phyloP scores from a whole-genome alignment of 2,113 vertebrate species.

The Mastomys natalensis region DNA sequence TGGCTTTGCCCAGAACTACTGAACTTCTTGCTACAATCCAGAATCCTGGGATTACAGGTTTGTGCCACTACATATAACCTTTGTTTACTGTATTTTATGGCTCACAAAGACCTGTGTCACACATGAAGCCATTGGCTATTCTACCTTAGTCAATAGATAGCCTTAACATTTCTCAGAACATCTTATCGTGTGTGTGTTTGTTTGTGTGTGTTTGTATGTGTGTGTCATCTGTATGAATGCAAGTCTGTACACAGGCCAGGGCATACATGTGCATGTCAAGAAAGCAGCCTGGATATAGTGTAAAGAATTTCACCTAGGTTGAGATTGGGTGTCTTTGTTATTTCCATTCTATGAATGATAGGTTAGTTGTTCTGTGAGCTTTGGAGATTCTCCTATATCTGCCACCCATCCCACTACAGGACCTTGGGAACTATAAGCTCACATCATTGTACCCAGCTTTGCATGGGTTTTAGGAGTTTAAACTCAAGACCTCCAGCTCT shows the following conservation, averaged over 20 bases:
- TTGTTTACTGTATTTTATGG: neutral
- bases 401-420: neutral
- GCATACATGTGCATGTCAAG: neutral
- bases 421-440: neutral
- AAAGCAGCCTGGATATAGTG: neutral
- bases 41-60: neutral
- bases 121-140: neutral
- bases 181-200: neutral
- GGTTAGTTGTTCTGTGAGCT: neutral
- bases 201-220: neutral
- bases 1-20: neutral
- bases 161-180: neutral
- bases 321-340: neutral
- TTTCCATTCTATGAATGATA: neutral
- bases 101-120: neutral
- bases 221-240: neutral
- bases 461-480: neutral
- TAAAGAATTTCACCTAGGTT: neutral
- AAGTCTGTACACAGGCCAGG: neutral
- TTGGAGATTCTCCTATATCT: neutral
- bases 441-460: neutral
- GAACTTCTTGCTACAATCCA: neutral
- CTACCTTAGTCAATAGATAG: neutral
- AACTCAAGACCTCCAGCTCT: no score
- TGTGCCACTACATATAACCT: neutral